Base-by-base conservation (phyloP, 2,797 vertebrate genomes). In the Smutsia temminckii region DNA sequence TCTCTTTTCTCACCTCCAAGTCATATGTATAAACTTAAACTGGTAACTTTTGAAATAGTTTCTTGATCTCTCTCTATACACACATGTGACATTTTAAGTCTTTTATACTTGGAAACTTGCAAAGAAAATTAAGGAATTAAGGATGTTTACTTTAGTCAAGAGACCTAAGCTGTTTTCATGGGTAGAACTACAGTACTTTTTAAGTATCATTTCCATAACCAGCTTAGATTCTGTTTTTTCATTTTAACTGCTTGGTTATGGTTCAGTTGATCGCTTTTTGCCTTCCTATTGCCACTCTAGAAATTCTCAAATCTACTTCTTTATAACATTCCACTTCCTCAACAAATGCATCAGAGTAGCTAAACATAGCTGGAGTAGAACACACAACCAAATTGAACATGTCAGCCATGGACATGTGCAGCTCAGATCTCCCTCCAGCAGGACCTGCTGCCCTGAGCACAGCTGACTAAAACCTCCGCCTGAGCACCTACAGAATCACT, bases 41-140 rank as follows among this genome's bases (percentile, higher is more conserved):
- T 83, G 8, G 40, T 57, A 32, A 53, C 5, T 63, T 88, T 61
- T 55, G 12, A 29, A 84, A 86, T 46, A 17, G 8, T 34, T 79
- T 78, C 46, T 46, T 46, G 46, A 46, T 80, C 2, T 74, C 9
- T 49, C 2, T 40, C 55, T 42, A 11, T 2, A 55, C 10, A 57
- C 1, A 64, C 16, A 20, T 57, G 46, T 29, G 37, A 78, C 16
- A 68, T 46, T 55, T 14, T 63, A 87, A 90, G 12, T 3, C 8
- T 84, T 90, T 77, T 49, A 93, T 61, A 86, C 9, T 75, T 93
- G 57, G 53, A 93, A 78, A 68, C 3, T 32, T 53, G 8, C 23
- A 78, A 71, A 40, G 37, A 83, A 89, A 79, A 84, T 75, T 83
- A 83, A 85, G 18, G 16, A 88, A 66, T 34, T 78, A 63, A 68